Evolutionary conservation across 2,888 invertebrate species (phyloP).

Genomic region (Drosophila flavopinicola): DNA sequence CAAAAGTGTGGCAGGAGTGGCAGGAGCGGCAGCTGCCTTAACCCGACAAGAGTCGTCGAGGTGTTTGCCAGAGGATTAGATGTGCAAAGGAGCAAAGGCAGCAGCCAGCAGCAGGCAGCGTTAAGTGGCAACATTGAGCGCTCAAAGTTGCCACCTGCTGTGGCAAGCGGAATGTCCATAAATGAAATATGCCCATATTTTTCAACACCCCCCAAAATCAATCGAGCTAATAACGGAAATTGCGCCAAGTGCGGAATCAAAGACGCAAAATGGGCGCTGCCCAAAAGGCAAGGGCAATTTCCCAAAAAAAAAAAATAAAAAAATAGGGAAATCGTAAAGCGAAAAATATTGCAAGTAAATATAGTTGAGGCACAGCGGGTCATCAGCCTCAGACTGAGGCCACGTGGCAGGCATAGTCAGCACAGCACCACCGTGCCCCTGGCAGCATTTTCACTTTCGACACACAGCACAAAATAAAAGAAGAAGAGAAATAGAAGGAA

Average conservation of each 20-base stretch:
- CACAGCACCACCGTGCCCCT: background rate
- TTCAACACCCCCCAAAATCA: conserved; percentile 50
- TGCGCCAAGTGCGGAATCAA: conserved; percentile 49
- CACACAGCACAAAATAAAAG: conserved; percentile 1
- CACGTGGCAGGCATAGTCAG: conserved; percentile 44
- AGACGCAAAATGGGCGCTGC: conserved; percentile 25
- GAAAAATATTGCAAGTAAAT: conserved; percentile 36
- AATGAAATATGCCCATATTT: conserved; percentile 47
- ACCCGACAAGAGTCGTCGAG: conserved; percentile 17
- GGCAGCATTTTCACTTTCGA: conserved; percentile 31
- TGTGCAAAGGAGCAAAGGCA: conserved; percentile 3
- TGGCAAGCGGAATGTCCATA: conserved; percentile 19
- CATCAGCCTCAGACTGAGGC: conserved; percentile 46
- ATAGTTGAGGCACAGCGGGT: conserved; percentile 66
- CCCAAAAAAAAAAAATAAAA: conserved; percentile 21
- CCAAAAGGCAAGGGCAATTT: conserved; percentile 50
- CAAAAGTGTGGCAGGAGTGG: conserved; percentile 13
- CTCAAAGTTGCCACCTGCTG: conserved; percentile 29
- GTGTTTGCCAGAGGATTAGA: conserved; percentile 70
- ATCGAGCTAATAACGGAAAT: conserved; percentile 79
- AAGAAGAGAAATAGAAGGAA: conserved; percentile 20
- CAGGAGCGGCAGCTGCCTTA: conserved; percentile 40
- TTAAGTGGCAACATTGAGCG: background rate
- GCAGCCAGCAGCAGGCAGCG: background rate
- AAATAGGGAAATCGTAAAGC: conserved; percentile 34